Percentiles rank a stretch among this genome's conserved stretches.
phyloP scores from a whole-genome alignment of 2,888 invertebrate genomes.

The Pterostichus madidus region DNA sequence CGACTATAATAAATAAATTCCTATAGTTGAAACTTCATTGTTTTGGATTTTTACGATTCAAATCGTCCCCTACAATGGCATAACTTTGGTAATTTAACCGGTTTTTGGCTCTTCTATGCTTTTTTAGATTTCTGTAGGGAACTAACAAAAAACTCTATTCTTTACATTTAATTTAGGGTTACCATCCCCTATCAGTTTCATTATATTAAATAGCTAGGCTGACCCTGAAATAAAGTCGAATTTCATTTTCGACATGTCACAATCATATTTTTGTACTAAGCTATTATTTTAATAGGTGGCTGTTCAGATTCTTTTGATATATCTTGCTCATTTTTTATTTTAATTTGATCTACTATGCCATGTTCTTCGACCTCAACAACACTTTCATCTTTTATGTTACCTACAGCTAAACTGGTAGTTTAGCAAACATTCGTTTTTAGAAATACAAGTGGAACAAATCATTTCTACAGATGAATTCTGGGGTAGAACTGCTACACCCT shows the following conservation, averaged over 20 bases:
- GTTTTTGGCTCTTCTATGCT: too few species aligned
- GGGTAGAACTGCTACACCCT: constrained; percentile 81
- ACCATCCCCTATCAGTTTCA: too few species aligned
- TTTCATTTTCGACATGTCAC: constrained; percentile 76
- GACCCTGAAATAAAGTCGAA: constrained; percentile 63
- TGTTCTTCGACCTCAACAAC: not conserved
- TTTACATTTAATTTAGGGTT: too few species aligned
- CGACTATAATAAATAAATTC: too few species aligned
- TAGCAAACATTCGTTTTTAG: constrained; percentile 86
- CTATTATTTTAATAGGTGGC: not conserved
- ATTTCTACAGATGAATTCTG: constrained; percentile 87
- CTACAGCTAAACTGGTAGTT: constrained; percentile 80
- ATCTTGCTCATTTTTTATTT: constrained; percentile 59
- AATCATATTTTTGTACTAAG: constrained; percentile 63
- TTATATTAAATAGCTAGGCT: too few species aligned
- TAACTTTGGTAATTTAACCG: too few species aligned
- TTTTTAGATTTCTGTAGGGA: too few species aligned
- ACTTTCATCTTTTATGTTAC: constrained; percentile 45
- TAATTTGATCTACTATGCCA: not conserved
- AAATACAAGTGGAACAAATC: constrained; percentile 89
- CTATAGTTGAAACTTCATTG: too few species aligned
- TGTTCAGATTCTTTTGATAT: constrained; percentile 43
- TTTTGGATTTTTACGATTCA: too few species aligned
- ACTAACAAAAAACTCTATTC: too few species aligned
- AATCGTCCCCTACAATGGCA: too few species aligned